phyloP scores from a whole-genome alignment of 2,888 invertebrate genomes.

The Drosophila anomalipes region DNA sequence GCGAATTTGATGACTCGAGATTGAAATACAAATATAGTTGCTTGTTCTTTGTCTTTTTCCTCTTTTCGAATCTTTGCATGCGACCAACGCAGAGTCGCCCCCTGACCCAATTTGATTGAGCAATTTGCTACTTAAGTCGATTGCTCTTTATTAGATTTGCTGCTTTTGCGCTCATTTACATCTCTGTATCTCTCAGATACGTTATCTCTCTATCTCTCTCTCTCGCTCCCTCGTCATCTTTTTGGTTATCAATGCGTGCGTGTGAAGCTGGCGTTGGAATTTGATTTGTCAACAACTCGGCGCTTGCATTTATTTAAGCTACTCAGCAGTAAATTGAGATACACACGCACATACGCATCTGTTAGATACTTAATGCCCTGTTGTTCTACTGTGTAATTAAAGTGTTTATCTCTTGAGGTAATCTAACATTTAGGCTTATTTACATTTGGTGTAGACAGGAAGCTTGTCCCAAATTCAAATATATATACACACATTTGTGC shows the following conservation, averaged over 20 bases:
- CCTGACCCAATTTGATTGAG: conserved; percentile 73
- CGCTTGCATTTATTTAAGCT: conserved; percentile 43
- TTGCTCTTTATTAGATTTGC: conserved; percentile 67
- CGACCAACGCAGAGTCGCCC: conserved; percentile 35
- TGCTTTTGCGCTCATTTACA: conserved; percentile 57
- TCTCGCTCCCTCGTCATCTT: background rate
- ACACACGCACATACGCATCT: conserved; percentile 39
- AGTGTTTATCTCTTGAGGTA: conserved; percentile 61
- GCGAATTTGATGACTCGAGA: conserved; percentile 17
- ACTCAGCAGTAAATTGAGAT: conserved; percentile 39
- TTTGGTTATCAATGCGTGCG: conserved; percentile 22
- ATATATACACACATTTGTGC: background rate
- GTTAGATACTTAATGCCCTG: conserved; percentile 51
- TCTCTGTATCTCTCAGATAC: conserved; percentile 46
- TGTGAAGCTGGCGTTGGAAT: conserved; percentile 25
- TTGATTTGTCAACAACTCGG: conserved; percentile 61
- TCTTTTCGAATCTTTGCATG: conserved; percentile 32
- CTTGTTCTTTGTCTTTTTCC: conserved; percentile 3
- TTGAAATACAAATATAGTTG: conserved; percentile 20
- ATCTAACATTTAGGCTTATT: conserved; percentile 66
- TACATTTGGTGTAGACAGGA: conserved; percentile 57
- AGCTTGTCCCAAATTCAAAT: conserved; percentile 58
- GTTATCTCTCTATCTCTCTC: background rate
- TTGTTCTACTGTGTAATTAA: conserved; percentile 71
- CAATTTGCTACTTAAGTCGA: conserved; percentile 68